phyloP scores from a whole-genome alignment of 1,140 invertebrate genomes.

The Ceratosolen fusciceps region DNA sequence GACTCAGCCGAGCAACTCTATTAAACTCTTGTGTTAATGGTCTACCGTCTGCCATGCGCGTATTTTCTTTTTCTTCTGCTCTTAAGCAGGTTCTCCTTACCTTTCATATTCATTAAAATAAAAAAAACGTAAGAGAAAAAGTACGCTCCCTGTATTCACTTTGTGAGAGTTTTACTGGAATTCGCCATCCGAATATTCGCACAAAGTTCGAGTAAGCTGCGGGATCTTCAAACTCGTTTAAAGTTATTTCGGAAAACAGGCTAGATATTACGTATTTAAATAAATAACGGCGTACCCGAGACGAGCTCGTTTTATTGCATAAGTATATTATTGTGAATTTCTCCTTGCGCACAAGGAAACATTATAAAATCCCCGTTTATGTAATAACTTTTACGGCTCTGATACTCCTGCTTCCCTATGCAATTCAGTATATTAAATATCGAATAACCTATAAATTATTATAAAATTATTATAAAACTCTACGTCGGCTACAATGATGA shows the following conservation, averaged over 20 bases:
- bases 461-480: too few relatives aligned
- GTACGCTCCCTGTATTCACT: conserved; percentile 7
- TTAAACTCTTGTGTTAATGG: conserved; percentile 45
- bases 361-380: too few relatives aligned
- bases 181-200: conserved; percentile 21
- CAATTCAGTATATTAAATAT: too few relatives aligned
- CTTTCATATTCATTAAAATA: conserved; percentile 48
- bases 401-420: too few relatives aligned
- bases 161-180: conserved; percentile 6
- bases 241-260: neutral
- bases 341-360: too few relatives aligned
- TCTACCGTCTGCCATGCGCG: conserved; percentile 31
- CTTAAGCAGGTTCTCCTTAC: conserved; percentile 23
- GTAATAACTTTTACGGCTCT: too few relatives aligned
- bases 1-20: conserved; percentile 29
- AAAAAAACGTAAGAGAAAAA: conserved; percentile 38
- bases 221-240: neutral
- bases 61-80: conserved; percentile 35
- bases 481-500: too few relatives aligned
- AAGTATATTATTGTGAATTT: too few relatives aligned
- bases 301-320: too few relatives aligned
- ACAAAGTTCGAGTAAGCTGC: neutral
- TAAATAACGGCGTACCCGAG: too few relatives aligned
- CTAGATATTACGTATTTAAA: too few relatives aligned
- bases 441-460: too few relatives aligned